A percentile compares a stretch with the other conserved stretches of the same genome.
Evolutionary conservation across 23 tunicate species (phyloP).

Genomic region (Trididemnum nubilum): DNA sequence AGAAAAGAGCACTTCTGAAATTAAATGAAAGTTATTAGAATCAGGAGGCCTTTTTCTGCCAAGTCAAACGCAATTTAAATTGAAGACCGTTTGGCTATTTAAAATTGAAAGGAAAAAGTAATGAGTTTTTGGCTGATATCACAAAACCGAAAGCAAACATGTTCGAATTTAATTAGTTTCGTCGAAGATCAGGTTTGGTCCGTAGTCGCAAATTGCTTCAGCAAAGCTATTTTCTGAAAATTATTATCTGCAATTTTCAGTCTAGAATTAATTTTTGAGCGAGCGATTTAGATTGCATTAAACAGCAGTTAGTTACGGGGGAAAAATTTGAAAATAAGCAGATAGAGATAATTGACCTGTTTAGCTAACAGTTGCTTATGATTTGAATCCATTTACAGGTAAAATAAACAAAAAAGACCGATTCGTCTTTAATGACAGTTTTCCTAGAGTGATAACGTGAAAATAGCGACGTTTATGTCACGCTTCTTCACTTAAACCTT

Average conservation of each 20-base stretch:
- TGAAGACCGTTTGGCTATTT: background rate
- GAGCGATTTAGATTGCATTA: no score
- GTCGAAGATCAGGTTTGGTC: no score
- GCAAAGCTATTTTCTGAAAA: no score
- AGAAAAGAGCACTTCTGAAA: background rate
- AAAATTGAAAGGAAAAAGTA: background rate
- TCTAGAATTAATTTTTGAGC: no score
- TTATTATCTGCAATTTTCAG: no score
- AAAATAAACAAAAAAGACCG: background rate
- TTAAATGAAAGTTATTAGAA: constrained; percentile 29
- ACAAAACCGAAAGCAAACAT: background rate
- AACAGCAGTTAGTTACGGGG: no score
- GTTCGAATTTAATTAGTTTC: no score
- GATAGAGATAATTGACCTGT: no score
- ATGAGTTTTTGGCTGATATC: background rate
- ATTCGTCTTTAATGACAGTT: background rate
- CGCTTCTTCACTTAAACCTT: background rate
- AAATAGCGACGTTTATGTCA: background rate
- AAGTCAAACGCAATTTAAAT: background rate
- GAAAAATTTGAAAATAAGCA: no score
- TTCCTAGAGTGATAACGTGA: background rate
- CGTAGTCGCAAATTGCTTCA: no score
- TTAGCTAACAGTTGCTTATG: no score
- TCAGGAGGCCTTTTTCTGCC: constrained; percentile 1
- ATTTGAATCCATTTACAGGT: background rate